Base-by-base conservation (phyloP, 2,888 invertebrate genomes). In the Cactoblastis cactorum region DNA sequence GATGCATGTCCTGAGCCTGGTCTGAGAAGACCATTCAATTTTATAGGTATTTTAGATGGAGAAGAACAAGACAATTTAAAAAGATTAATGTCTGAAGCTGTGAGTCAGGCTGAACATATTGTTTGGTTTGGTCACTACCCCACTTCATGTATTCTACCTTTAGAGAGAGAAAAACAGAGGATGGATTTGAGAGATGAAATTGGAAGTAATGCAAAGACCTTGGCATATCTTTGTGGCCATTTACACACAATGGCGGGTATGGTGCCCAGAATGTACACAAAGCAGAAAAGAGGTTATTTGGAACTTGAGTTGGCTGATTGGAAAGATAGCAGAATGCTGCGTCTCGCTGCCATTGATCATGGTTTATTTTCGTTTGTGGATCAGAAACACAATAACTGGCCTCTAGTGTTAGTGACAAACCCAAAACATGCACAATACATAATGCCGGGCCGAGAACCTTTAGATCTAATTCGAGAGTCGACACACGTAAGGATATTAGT, bases 241-340 rank as follows among this genome's bases (percentile, higher is more conserved):
- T 92, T 97, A 62, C 98, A 98, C 80, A 94, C 94, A 1, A 90
- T 97, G 69, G 95, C 93, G 37, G 96, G 95, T 3, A 66, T 94
- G 4, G 93, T 96, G 1, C 93, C 94, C 5, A 90, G 93, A 58
- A 97, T 98, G 97, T 97, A 97, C 71, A 95, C 96, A 0, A 87
- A 94, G 61, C 97, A 97, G 69, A 92, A 93, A 62, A 92, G 92
- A 54, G 97, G 97, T 3, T 95, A 92, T 71, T 84, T 97, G 53
- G 98, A 98, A 82, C 87, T 97, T 52, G 98, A 98, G 83, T 83
- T 97, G 49, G 96, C 94, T 6, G 98, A 98, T 84, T 98, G 97
- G 97, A 97, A 96, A 81, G 95, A 96, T 67, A 95, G 95, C 71
- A 91, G 97, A 86, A 91, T 95, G 95, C 96, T 91, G 83, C 92